A percentile compares a stretch with the other conserved stretches of the same genome.
Evolutionary conservation across 2,888 invertebrate genomes (phyloP).

Genomic region (Criorhina ranunculi): DNA sequence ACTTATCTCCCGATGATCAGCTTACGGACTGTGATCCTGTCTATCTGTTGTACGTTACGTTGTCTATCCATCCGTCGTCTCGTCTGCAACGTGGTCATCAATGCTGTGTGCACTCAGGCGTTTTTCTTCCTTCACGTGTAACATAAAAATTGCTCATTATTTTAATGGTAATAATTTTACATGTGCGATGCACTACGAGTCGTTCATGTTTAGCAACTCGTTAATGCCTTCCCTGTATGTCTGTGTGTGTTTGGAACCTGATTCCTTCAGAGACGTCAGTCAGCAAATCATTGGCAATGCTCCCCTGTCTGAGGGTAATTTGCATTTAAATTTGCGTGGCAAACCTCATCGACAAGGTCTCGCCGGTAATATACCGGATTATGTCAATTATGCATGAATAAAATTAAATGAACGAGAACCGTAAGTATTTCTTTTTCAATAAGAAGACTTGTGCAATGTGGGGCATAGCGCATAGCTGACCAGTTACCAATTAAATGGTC

Average conservation of each 20-base stretch:
- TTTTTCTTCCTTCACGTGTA: conserved; percentile 54
- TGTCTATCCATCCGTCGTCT: conserved; percentile 38
- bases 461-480: conserved; percentile 13
- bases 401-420: conserved; percentile 60
- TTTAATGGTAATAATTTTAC: conserved; percentile 76
- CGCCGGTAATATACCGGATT: conserved; percentile 75
- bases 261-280: conserved; percentile 61
- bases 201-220: conserved; percentile 60
- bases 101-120: conserved; percentile 23
- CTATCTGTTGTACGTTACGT: conserved; percentile 17
- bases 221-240: conserved; percentile 54
- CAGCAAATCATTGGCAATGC: conserved; percentile 46
- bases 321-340: conserved; percentile 75
- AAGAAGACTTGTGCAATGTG: conserved; percentile 44
- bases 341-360: conserved; percentile 75
- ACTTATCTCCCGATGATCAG: conserved; percentile 47
- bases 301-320: conserved; percentile 63
- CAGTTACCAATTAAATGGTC: conserved; percentile 44
- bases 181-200: conserved; percentile 68
- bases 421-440: conserved; percentile 45
- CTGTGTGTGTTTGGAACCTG: conserved; percentile 39
- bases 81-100: conserved; percentile 40
- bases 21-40: conserved; percentile 19
- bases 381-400: conserved; percentile 75
- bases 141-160: conserved; percentile 76